Percentiles rank a stretch among this genome's conserved stretches.
These are phyloP conservation scores for Sinocyclocheilus maitianheensis DNA, from an alignment of 2,113 vertebrate species.

Conservation along the genomic window DNA sequence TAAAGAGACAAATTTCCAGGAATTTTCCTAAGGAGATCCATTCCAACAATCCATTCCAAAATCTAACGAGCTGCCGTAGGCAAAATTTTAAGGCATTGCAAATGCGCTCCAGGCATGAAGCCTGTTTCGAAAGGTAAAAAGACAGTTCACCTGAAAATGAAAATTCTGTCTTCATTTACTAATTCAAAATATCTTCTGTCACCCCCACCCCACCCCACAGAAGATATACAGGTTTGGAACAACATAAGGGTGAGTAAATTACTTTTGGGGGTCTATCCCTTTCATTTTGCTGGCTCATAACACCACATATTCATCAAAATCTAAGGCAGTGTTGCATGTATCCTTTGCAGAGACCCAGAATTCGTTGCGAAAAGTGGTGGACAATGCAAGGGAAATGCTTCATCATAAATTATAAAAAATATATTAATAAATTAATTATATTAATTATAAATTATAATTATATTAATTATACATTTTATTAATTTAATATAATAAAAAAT, in stretches of 20 bases:
- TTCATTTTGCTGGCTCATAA: not conserved
- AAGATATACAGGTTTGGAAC: not conserved
- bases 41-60: not conserved
- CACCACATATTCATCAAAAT: not conserved
- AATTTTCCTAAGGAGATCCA: not conserved
- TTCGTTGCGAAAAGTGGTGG: not conserved
- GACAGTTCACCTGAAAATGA: not conserved
- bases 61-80: not conserved
- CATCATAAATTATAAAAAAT: no score
- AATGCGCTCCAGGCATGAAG: not conserved
- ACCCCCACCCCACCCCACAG: not conserved
- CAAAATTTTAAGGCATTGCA: not conserved
- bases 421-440: no score
- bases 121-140: not conserved
- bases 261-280: not conserved
- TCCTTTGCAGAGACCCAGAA: not conserved
- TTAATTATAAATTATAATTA: no score
- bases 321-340: not conserved
- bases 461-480: no score
- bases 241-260: not conserved
- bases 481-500: no score
- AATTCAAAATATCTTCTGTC: no score
- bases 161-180: no score
- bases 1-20: slow-evolving; percentile 14
- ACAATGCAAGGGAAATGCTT: not conserved